Evolutionary conservation across 2,113 vertebrate species (phyloP).

Genomic region (Heterotis niloticus): DNA sequence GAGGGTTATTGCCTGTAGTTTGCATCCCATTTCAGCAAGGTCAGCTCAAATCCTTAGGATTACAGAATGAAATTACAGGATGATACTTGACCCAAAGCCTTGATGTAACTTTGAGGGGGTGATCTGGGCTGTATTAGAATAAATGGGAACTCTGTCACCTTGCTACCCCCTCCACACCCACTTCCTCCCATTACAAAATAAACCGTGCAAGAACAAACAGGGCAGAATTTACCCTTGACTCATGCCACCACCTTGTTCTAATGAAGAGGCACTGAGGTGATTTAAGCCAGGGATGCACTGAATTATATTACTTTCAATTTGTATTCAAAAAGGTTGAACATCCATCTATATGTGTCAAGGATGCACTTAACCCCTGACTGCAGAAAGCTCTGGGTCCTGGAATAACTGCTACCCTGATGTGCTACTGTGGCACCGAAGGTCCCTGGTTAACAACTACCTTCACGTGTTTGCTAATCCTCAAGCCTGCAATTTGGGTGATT

Average conservation of each 20-base stretch:
- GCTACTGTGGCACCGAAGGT: not conserved
- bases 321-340: not conserved
- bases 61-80: conserved; percentile 15
- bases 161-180: too few relatives aligned
- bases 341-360: not conserved
- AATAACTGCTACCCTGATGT: not conserved
- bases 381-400: not conserved
- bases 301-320: conserved; percentile 1
- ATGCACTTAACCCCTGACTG: conserved; percentile 16
- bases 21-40: conserved; percentile 47
- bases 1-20: conserved; percentile 53
- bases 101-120: not conserved
- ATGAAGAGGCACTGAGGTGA: conserved; percentile 1
- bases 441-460: not conserved
- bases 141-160: not conserved
- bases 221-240: not conserved
- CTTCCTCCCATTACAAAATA: too few relatives aligned
- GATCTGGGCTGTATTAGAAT: conserved; percentile 1
- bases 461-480: conserved; percentile 7
- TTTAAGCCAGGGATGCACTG: not conserved
- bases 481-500: not conserved
- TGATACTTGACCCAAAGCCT: not conserved
- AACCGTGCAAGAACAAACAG: not conserved
- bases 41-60: conserved; percentile 37
- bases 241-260: not conserved